Conservation (phyloP, 2,113 vertebrate genomes). For the Halcyon senegalensis region DNA sequence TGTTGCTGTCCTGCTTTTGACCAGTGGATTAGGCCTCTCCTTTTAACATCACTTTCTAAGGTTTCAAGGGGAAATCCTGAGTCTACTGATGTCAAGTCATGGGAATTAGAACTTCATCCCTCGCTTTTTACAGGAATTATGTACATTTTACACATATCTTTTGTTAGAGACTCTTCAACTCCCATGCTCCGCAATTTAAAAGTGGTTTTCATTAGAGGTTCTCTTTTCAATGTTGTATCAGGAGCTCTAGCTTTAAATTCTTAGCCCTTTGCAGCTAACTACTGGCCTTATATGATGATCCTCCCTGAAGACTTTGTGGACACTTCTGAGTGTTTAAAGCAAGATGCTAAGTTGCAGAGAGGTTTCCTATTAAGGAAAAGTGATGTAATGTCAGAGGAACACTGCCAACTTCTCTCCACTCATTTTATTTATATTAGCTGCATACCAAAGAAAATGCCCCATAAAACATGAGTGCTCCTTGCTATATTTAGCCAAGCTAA, state of each 20-base stretch:
- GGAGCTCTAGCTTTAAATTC: not conserved
- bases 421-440: conserved; percentile 78
- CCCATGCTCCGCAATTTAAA: not conserved
- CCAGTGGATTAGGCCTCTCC: not conserved
- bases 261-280: not conserved
- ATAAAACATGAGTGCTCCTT: conserved; percentile 37
- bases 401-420: conserved; percentile 59
- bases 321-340: conserved; percentile 65
- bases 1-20: not conserved
- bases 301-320: conserved; percentile 63
- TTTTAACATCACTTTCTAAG: not conserved
- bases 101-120: not conserved
- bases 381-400: conserved; percentile 79
- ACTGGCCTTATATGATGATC: conserved; percentile 55
- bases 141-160: not conserved
- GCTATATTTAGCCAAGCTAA: conserved; percentile 78
- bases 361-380: conserved; percentile 84
- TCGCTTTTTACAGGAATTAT: not conserved
- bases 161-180: not conserved
- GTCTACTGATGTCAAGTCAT: not conserved
- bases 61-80: not conserved
- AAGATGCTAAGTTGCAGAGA: conserved; percentile 73
- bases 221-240: not conserved
- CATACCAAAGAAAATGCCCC: conserved; percentile 77
- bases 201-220: not conserved